Conservation (phyloP, 1,140 invertebrate genomes). For the Micrasema minimum region DNA sequence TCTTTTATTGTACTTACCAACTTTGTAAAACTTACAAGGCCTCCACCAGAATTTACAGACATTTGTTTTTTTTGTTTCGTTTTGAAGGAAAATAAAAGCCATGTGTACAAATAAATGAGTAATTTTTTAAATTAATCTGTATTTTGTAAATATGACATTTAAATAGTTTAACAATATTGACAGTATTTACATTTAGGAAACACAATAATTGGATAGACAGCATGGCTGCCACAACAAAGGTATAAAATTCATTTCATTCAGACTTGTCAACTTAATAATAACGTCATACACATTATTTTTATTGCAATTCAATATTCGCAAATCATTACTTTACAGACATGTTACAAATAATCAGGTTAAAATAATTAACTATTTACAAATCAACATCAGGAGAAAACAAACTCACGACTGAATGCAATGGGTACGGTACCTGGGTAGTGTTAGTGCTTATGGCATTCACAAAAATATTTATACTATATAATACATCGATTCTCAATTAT, state of each 20-base stretch:
- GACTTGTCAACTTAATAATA: conserved; percentile 48
- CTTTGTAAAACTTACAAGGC: no score
- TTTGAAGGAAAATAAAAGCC: conserved; percentile 1
- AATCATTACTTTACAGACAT: conserved; percentile 26
- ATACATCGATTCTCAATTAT: conserved; percentile 41
- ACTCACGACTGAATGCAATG: conserved; percentile 23
- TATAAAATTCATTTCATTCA: conserved; percentile 50
- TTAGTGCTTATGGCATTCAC: conserved; percentile 36
- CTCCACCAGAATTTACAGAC: no score
- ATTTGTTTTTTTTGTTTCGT: conserved; percentile 9
- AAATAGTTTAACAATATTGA: conserved; percentile 49
- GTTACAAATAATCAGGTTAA: conserved; percentile 39
- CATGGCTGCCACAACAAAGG: conserved; percentile 44
- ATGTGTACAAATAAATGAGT: not conserved
- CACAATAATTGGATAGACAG: conserved; percentile 39
- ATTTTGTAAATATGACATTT: conserved; percentile 48
- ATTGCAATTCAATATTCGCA: conserved; percentile 43
- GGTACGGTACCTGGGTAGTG: no score
- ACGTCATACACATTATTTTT: conserved; percentile 41
- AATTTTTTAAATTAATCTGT: conserved; percentile 44
- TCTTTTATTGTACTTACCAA: no score
- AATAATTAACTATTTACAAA: conserved; percentile 27
- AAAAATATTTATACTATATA: conserved; percentile 40
- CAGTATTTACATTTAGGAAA: conserved; percentile 52
- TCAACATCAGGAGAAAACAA: conserved; percentile 29